These are phyloP conservation scores for Meloidogyne exigua DNA, from an alignment of 1,140 invertebrate genomes.

Conservation along the genomic window DNA sequence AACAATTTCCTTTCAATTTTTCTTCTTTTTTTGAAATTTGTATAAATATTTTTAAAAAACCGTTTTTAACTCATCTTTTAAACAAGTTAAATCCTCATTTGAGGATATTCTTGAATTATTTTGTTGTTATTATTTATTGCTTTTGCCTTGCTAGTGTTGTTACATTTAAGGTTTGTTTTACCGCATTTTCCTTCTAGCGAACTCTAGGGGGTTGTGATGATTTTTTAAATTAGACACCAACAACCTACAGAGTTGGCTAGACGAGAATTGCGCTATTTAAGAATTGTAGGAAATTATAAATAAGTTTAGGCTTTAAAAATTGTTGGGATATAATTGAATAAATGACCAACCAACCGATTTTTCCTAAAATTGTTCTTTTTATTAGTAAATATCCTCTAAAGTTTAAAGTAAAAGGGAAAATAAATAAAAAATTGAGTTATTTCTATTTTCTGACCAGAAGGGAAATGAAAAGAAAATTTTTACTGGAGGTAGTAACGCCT, in stretches of 20 bases:
- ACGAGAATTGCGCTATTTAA: conserved; percentile 1
- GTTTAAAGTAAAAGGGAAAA: background rate
- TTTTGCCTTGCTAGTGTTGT: background rate
- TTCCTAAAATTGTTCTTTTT: background rate
- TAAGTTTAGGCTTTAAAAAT: background rate
- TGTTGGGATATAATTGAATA: background rate
- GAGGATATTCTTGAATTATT: background rate
- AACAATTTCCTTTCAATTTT: background rate
- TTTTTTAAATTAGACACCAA: conserved; percentile 17
- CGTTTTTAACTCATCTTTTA: background rate
- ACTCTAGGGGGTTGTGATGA: conserved; percentile 45
- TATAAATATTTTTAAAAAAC: background rate
- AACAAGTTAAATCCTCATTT: background rate
- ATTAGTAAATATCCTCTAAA: background rate
- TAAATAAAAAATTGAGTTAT: background rate
- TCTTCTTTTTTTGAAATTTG: background rate
- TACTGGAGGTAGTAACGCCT: background rate
- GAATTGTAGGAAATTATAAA: background rate
- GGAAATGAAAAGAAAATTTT: background rate
- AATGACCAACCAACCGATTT: background rate
- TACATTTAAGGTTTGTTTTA: background rate
- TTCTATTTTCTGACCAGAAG: background rate
- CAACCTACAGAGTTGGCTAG: conserved; percentile 35
- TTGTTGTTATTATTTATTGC: background rate
- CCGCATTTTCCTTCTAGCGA: conserved; percentile 24